These are phyloP conservation scores for Sebastolobus altivelis DNA, from an alignment of 2,797 vertebrate species.

Conservation along the genomic window DNA sequence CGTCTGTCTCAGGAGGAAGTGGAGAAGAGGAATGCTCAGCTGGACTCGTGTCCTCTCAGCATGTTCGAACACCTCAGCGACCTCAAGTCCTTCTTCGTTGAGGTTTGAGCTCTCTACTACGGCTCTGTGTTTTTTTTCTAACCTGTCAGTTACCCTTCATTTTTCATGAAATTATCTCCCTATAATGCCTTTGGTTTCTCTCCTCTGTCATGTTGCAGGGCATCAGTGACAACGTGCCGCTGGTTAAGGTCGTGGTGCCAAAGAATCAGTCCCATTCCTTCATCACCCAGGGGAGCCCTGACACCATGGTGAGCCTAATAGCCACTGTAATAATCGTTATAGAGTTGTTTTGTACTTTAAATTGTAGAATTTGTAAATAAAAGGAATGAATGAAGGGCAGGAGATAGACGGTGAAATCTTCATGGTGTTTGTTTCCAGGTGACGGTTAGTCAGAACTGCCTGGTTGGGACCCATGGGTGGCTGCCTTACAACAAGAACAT, in stretches of 20 bases:
- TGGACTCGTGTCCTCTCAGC: slow-evolving; percentile 89
- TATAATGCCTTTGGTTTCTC: neutral
- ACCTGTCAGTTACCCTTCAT: neutral
- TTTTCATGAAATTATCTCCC: neutral
- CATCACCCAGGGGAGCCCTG: slow-evolving; percentile 96
- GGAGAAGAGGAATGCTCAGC: slow-evolving; percentile 89
- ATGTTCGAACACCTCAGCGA: slow-evolving; percentile 94
- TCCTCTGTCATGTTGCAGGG: slow-evolving; percentile 82
- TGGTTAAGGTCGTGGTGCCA: slow-evolving; percentile 93
- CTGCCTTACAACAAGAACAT: slow-evolving; percentile 96
- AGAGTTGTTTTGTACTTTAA: neutral
- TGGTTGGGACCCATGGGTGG: slow-evolving; percentile 96
- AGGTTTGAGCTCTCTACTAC: slow-evolving; percentile 80
- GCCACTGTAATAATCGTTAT: neutral
- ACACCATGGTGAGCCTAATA: slow-evolving; percentile 89
- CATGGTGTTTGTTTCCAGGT: slow-evolving; percentile 79
- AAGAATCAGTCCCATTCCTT: slow-evolving; percentile 96
- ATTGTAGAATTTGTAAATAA: neutral
- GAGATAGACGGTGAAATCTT: neutral
- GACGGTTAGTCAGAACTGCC: slow-evolving; percentile 90
- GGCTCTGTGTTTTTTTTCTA: neutral
- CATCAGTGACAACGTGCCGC: slow-evolving; percentile 92
- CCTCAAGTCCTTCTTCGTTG: slow-evolving; percentile 97
- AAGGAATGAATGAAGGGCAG: neutral
- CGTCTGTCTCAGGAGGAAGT: slow-evolving; percentile 93